Evolutionary conservation across 2,113 vertebrate genomes (phyloP).

Genomic region (Furnarius figulus): DNA sequence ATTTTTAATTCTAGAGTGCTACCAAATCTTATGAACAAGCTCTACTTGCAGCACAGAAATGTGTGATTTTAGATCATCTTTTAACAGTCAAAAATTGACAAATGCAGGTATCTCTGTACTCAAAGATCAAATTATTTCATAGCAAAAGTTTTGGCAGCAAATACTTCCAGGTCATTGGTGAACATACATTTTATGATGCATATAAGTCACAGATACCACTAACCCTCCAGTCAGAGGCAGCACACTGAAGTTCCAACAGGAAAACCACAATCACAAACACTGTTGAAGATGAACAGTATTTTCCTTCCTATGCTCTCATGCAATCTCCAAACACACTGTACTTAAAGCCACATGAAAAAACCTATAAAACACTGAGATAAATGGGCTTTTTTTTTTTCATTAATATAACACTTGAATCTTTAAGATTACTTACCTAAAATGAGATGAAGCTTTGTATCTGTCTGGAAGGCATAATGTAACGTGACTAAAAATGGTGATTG

Average conservation of each 20-base stretch:
- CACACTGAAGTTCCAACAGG: conserved; percentile 18
- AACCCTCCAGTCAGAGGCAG: background rate
- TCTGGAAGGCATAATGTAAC: conserved; percentile 97
- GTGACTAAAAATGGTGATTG: conserved; percentile 94
- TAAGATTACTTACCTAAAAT: conserved; percentile 85
- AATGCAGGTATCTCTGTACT: background rate
- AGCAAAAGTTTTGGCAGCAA: background rate
- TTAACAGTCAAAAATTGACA: background rate
- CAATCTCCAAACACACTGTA: background rate
- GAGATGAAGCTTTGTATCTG: conserved; percentile 96
- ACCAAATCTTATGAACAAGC: background rate
- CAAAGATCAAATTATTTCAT: background rate
- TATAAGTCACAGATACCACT: background rate
- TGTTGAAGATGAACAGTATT: background rate
- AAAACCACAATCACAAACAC: conserved; percentile 32
- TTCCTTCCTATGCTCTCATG: conserved; percentile 27
- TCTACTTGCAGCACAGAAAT: background rate
- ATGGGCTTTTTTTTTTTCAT: background rate
- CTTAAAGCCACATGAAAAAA: conserved; percentile 1
- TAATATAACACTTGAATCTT: background rate
- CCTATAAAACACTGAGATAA: background rate
- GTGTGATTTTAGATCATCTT: background rate
- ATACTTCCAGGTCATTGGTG: background rate
- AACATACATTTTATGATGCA: background rate
- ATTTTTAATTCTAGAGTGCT: background rate